phyloP scores from a whole-genome alignment of 2,888 invertebrate species.

The Mythimna ferrago region DNA sequence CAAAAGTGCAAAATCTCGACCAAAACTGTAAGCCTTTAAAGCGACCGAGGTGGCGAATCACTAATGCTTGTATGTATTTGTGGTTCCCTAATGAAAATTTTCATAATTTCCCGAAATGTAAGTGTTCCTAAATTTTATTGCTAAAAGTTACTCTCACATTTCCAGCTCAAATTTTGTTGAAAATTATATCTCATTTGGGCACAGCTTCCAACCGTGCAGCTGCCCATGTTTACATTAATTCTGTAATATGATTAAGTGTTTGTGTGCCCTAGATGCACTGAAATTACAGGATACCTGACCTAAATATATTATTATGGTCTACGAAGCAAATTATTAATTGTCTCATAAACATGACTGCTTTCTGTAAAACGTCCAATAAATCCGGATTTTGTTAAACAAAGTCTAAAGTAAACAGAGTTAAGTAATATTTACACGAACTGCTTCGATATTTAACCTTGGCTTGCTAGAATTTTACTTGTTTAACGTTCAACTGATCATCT shows the following conservation, averaged over 20 bases:
- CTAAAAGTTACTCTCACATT: background rate
- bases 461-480: constrained; percentile 14
- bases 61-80: background rate
- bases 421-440: constrained; percentile 38
- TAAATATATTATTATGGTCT: background rate
- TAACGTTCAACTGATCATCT: constrained; percentile 4
- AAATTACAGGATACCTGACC: constrained; percentile 14
- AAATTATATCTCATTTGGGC: constrained; percentile 6
- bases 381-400: constrained; percentile 22
- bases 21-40: background rate
- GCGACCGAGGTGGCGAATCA: background rate
- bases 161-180: background rate
- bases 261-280: constrained; percentile 14
- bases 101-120: background rate
- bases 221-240: constrained; percentile 2
- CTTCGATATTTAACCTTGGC: constrained; percentile 36
- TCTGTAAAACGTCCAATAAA: constrained; percentile 26
- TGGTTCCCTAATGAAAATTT: background rate
- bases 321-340: constrained; percentile 17
- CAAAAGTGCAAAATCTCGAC: no score
- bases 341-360: constrained; percentile 13
- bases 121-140: background rate
- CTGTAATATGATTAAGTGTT: constrained; percentile 17
- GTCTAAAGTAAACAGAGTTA: constrained; percentile 35
- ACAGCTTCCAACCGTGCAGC: background rate